Base-by-base conservation (phyloP, 1,140 invertebrate genomes). In the Formica selysi region DNA sequence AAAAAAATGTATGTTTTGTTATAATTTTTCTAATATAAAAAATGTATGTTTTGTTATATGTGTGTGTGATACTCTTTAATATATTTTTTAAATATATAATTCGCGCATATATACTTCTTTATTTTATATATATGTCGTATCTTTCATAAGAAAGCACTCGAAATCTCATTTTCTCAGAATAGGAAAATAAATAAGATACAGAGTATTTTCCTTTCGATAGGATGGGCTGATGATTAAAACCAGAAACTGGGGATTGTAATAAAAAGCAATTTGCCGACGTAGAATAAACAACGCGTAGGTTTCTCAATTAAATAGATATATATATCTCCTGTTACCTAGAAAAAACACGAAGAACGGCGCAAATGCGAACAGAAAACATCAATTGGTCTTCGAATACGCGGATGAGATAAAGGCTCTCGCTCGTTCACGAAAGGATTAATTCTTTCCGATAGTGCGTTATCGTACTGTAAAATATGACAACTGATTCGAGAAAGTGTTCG, bases 271-370 rank as follows among this genome's bases (percentile, higher is more conserved):
- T 78, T 78, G 19, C 44, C n/a, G 26, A 19, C 16, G 57, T 54
- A 65, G 64, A 41, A 51, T 51, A 78, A 65, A 65, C 61, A 78
- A 38, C 13, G 41, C 38, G 76, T 78, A 19, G 61, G 61, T 51
- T 38, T 78, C 48, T 51, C 7, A 10, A 78, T 78, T 64, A 78
- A 78, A 78, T 38, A 19, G 61, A 26, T 65, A 36, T 22, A 36
- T 22, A 22, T 22, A 22, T 78, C 41, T 64, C 2, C 61, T 51
- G 61, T 22, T 57, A 22, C 8, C 41, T 4, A 51, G 36, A 22
- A 7, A 78, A 78, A 78, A 78, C 6, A 78, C 26, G n/a, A 54
- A 44, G 29, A 51, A 26, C 19, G 13, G 29, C 61, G 41, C 76
- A 78, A 78, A 19, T 61, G 36, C 22, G 61, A 13, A 3, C 2